A percentile compares a stretch with the other conserved stretches of the same genome.
These are phyloP conservation scores for Abrostola triplasia DNA, from an alignment of 2,888 invertebrate genomes.

Conservation along the genomic window DNA sequence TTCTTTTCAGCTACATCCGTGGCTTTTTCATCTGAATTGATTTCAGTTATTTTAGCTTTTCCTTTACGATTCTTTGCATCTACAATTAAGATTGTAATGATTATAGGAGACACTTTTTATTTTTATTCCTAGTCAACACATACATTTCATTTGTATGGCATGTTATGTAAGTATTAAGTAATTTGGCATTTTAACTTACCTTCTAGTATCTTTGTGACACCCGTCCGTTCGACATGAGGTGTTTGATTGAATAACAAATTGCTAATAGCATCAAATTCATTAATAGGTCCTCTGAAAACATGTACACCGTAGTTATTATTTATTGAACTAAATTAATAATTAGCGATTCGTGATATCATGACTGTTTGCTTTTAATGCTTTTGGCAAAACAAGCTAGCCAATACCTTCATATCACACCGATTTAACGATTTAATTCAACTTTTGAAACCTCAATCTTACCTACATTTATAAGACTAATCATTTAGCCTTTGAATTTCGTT, in stretches of 20 bases:
- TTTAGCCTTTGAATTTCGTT: no score
- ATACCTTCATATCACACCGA: no score
- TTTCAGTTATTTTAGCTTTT: slow-evolving; percentile 59
- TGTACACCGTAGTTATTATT: background rate
- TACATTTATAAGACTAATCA: no score
- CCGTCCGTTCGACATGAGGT: slow-evolving; percentile 61
- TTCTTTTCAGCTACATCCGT: slow-evolving; percentile 65
- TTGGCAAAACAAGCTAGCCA: no score
- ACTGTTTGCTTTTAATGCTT: no score
- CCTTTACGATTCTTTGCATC: slow-evolving; percentile 55
- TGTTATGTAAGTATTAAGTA: background rate
- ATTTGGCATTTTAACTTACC: slow-evolving; percentile 54
- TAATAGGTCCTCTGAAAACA: slow-evolving; percentile 63
- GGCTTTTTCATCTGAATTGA: slow-evolving; percentile 50
- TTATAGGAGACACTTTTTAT: background rate
- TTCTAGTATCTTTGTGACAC: slow-evolving; percentile 58
- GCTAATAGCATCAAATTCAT: slow-evolving; percentile 70
- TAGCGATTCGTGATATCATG: background rate
- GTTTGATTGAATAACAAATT: slow-evolving; percentile 73
- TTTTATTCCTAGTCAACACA: no score
- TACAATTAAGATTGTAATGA: slow-evolving; percentile 28
- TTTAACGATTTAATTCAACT: no score
- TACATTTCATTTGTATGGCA: no score
- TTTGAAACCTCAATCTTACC: no score
- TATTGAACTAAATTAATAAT: background rate